A percentile compares a stretch with the other conserved stretches of the same genome.
phyloP scores from a whole-genome alignment of 2,113 vertebrate genomes.

The Catharus minimus region DNA sequence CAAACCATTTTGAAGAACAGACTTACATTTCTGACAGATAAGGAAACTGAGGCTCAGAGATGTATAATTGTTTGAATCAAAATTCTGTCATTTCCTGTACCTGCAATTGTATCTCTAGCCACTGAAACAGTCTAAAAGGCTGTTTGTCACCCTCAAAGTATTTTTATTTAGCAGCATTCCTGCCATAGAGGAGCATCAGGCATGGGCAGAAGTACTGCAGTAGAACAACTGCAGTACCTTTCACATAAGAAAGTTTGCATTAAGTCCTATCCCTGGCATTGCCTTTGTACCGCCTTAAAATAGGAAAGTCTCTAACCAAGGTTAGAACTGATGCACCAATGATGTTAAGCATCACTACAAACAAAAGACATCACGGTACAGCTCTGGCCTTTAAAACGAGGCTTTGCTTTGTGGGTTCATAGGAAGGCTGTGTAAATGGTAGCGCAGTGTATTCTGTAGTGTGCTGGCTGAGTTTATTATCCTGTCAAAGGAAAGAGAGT shows the following conservation, averaged over 20 bases:
- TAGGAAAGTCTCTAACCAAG: neutral
- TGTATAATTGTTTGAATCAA: neutral
- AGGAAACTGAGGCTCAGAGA: neutral
- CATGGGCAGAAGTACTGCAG: neutral
- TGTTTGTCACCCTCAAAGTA: neutral
- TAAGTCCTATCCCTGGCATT: neutral
- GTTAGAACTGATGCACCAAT: neutral
- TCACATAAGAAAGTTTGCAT: neutral
- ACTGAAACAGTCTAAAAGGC: neutral
- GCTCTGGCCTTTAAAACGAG: neutral
- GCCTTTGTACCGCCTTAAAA: neutral
- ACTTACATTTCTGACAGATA: neutral
- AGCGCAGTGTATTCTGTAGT: neutral
- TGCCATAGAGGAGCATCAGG: neutral
- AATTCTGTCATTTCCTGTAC: neutral
- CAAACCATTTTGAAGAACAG: neutral
- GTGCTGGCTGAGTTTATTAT: neutral
- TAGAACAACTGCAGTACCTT: neutral
- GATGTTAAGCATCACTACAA: neutral
- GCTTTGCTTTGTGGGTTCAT: neutral
- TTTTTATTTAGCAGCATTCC: neutral
- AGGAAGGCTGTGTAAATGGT: neutral
- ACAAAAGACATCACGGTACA: neutral
- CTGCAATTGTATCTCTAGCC: neutral
- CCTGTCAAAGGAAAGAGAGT: neutral